Conservation (phyloP, 2,113 vertebrate species). For the Nothobranchius kuhntae region DNA sequence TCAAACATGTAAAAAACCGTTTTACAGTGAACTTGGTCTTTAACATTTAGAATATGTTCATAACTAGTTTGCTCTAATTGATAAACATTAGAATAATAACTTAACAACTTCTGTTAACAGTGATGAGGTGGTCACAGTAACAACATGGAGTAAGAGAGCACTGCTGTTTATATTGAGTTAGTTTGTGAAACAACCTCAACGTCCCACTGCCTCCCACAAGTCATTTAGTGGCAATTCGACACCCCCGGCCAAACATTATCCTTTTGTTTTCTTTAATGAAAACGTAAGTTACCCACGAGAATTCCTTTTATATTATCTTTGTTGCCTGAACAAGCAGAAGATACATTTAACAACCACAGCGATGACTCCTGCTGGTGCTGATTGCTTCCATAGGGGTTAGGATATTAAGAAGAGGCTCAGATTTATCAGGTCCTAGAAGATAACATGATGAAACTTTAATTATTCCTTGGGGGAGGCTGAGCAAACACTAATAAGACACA, state of each 20-base stretch:
- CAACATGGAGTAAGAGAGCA: not conserved
- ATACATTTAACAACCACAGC: conserved; percentile 29
- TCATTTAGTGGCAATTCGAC: not conserved
- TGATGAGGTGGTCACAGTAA: too few species aligned
- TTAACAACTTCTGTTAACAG: conserved; percentile 1
- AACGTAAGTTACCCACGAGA: conserved; percentile 15
- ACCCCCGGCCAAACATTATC: conserved; percentile 1
- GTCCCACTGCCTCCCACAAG: not conserved
- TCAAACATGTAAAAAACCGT: too few species aligned
- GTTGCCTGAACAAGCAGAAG: conserved; percentile 30
- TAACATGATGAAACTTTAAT: conserved; percentile 48
- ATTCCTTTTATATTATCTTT: conserved; percentile 8
- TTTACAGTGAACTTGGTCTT: too few species aligned
- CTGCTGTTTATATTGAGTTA: not conserved
- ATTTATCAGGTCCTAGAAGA: conserved; percentile 19
- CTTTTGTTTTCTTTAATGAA: conserved; percentile 26
- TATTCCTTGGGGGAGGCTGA: conserved; percentile 33
- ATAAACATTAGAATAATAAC: not conserved
- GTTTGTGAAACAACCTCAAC: conserved; percentile 1
- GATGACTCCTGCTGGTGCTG: conserved; percentile 34
- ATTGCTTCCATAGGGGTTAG: conserved; percentile 51
- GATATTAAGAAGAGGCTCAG: conserved; percentile 31
- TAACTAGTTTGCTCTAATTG: not conserved
- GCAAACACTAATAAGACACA: conserved; percentile 45
- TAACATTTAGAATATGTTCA: too few species aligned